These are phyloP conservation scores for Microctonus hyperodae DNA, from an alignment of 2,888 invertebrate genomes.

Conservation along the genomic window DNA sequence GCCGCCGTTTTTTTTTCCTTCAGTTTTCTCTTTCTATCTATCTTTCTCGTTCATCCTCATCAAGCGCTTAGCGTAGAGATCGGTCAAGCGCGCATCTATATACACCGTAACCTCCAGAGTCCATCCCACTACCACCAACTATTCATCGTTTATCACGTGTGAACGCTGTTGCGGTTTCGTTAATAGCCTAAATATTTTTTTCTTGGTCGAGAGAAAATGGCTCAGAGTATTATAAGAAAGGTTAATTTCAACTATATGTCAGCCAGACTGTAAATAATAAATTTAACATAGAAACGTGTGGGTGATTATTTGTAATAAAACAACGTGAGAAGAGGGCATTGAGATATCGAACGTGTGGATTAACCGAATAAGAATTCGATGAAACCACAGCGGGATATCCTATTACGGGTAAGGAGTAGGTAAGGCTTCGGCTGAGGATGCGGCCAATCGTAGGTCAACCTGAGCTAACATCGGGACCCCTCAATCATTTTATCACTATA, in stretches of 20 bases:
- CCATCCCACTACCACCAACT: slow-evolving; percentile 12
- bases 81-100: slow-evolving; percentile 52
- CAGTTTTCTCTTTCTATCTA: slow-evolving; percentile 42
- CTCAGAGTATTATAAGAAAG: not conserved
- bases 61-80: slow-evolving; percentile 45
- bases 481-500: slow-evolving; percentile 35
- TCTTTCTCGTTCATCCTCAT: slow-evolving; percentile 46
- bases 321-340: not conserved
- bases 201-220: not conserved
- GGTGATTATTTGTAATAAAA: not conserved
- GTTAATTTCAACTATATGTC: not conserved
- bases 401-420: slow-evolving; percentile 62
- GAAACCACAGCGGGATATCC: slow-evolving; percentile 63
- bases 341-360: slow-evolving; percentile 46
- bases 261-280: not conserved
- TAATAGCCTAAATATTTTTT: slow-evolving; percentile 36
- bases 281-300: not conserved
- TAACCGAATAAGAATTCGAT: slow-evolving; percentile 59
- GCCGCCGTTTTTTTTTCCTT: slow-evolving; percentile 56
- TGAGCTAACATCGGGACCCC: slow-evolving; percentile 47
- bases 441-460: slow-evolving; percentile 62
- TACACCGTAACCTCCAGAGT: slow-evolving; percentile 35
- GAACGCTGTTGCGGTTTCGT: slow-evolving; percentile 23
- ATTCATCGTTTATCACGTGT: slow-evolving; percentile 31
- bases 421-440: slow-evolving; percentile 63